These are phyloP conservation scores for Datnioides undecimradiatus DNA, from an alignment of 2,113 vertebrate genomes.

Conservation along the genomic window DNA sequence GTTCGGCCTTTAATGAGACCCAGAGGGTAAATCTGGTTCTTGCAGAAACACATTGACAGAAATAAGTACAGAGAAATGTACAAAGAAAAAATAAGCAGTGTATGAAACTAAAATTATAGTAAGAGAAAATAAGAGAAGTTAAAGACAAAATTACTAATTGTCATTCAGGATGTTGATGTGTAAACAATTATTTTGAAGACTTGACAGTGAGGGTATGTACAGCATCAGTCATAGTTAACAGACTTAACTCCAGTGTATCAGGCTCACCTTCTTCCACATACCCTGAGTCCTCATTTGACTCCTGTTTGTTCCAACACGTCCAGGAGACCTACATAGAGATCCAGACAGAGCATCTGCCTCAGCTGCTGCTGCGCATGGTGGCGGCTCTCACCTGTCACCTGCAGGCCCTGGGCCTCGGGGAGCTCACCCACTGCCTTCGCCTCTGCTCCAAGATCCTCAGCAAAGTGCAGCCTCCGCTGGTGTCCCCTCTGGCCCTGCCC, in stretches of 20 bases:
- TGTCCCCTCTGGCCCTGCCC: constrained; percentile 88
- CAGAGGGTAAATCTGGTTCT: not conserved
- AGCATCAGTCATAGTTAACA: not conserved
- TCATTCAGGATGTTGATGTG: not conserved
- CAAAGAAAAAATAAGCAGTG: not conserved
- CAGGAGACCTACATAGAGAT: constrained; percentile 99
- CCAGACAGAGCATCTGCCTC: constrained; percentile 97
- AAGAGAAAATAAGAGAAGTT: not conserved
- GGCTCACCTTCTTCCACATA: not conserved
- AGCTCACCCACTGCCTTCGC: constrained; percentile 94
- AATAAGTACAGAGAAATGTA: not conserved
- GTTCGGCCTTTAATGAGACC: not conserved
- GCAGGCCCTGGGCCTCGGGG: constrained; percentile 88
- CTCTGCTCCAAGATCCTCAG: constrained; percentile 99
- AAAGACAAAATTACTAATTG: not conserved
- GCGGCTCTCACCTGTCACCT: constrained; percentile 93
- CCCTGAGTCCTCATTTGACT: not conserved
- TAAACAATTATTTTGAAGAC: not conserved
- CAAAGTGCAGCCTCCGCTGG: constrained; percentile 95
- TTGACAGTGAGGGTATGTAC: not conserved
- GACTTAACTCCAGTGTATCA: not conserved
- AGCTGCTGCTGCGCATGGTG: constrained; percentile 95
- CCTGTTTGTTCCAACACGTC: constrained; percentile 51
- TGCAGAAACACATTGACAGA: not conserved
- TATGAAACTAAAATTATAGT: not conserved